Base-by-base conservation (phyloP, 2,888 invertebrate species). In the Axea sp. region DNA sequence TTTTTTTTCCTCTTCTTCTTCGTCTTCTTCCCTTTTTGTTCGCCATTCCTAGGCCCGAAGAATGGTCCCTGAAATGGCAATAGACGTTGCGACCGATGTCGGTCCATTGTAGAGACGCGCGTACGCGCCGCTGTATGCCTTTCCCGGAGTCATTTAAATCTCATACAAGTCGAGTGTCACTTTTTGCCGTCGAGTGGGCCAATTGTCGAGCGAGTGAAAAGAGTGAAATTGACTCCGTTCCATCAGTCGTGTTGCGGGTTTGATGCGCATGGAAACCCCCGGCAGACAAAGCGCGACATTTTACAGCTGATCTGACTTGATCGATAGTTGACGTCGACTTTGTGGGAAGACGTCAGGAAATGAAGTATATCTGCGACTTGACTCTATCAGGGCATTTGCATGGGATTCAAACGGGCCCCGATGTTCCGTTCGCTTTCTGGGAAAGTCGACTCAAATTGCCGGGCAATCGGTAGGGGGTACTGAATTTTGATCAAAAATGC, bases 191-290 rank as follows among this genome's bases (percentile, higher is more conserved):
- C 82, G 81, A 87, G 84, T 85, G 84, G 83, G 73, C 45, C 86
- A 79, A 86, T 87, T 87, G 87, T 86, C 83, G 80, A 71, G 51
- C 77, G 43, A 73, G 81, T 85, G 82, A 86, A 87, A 86, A 83
- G 86, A 86, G 81, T 86, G 85, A 86, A 87, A 86, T 86, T 85
- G 85, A 87, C 81, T 84, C 82, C 77, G 33, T 62, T 57, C 45
- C 60, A 39, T 68, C 55, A 51, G 24, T 35, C 45, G 53, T 24
- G 9, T 41, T 33, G 64, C 65, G 47, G 45, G 28, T 19, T 59
- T 12, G 35, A 15, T 28, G 51, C 57, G 35, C 51, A 5, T 28
- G 28, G 26, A 45, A 53, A 51, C 39, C 45, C 31, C 17, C 7
- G 11, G 3, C 1, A 35, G 3, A 69, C 69, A 60, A 60, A 60